Percentiles rank a stretch among this genome's conserved stretches.
Conservation (phyloP, 1,140 invertebrate species). For the Bombus impatiens region DNA sequence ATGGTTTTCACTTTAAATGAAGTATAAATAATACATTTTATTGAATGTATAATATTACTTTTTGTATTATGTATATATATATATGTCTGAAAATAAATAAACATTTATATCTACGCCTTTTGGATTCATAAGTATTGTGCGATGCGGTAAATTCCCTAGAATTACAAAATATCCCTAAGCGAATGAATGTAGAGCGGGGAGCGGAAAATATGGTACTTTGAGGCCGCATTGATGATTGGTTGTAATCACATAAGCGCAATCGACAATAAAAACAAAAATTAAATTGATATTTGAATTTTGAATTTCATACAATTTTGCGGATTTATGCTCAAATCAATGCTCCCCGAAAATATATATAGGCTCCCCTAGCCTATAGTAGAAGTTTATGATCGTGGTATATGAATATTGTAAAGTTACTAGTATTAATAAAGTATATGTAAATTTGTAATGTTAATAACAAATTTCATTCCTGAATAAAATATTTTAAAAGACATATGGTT, state of each 20-base stretch:
- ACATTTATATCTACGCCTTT: not conserved
- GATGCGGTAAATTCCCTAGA: not conserved
- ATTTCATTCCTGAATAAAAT: not conserved
- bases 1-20: slow-evolving; percentile 75
- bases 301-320: too few species aligned
- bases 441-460: not conserved
- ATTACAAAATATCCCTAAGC: not conserved
- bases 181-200: too few species aligned
- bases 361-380: too few species aligned
- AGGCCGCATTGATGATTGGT: too few species aligned
- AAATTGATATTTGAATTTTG: too few species aligned
- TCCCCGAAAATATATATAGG: too few species aligned
- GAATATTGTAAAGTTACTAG: not conserved
- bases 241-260: too few species aligned
- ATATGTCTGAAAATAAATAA: slow-evolving; percentile 18
- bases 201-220: too few species aligned
- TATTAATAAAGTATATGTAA: not conserved
- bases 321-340: too few species aligned
- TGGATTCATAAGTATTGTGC: not conserved
- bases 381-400: too few species aligned
- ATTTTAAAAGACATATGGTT: not conserved
- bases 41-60: slow-evolving; percentile 3
- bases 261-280: too few species aligned
- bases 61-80: slow-evolving; percentile 13
- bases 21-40: slow-evolving; percentile 48